Evolutionary conservation across 2,888 invertebrate species (phyloP), one percentile per base, ranked within the genome.

Genomic region (Phengaris arion): DNA sequence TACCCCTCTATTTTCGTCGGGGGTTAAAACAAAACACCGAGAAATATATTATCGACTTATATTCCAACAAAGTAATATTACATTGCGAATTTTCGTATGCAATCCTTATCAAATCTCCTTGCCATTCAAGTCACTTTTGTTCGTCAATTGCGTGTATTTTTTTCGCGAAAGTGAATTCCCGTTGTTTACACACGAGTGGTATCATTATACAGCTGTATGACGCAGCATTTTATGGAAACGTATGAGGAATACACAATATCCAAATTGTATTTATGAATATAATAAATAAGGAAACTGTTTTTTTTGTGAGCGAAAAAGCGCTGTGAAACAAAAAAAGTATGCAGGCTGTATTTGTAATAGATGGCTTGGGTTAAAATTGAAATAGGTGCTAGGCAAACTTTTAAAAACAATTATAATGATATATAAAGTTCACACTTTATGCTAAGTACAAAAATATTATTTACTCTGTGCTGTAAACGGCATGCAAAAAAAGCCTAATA

Each of bases 171-270:
- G 35, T 64, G 59, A 64, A 64, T 22, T 10, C 59, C 12, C 35
- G 35, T 45, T 45, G 35, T 64, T 64, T 64, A 35, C 7, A 12
- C 64, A 35, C 13, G 64, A 45, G 35, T 45, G 10, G 35, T 64
- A 13, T 64, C 64, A 64, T 12, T 12, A 22, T 35, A 35, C 12
- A 64, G 13, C 6, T 9, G 5, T 64, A 64, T 64, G 64, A 64
- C 64, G 35, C 64, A 35, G 64, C 64, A 12, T 12, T 64, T 45
- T 64, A 12, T 64, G 35, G 12, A 64, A 22, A 64, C 64, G 35
- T 12, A 64, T 12, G 64, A 64, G 10, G 64, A 64, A 64, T 64
- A 64, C 59, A 22, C 22, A 59, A 59, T 57, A 57, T 57, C 7
- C 9, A 35, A 35, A 35, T 35, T 35, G 35, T 35, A 35, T 22